These are phyloP conservation scores for Coregonus clupeaformis DNA, from an alignment of 2,113 vertebrate genomes.

Conservation along the genomic window DNA sequence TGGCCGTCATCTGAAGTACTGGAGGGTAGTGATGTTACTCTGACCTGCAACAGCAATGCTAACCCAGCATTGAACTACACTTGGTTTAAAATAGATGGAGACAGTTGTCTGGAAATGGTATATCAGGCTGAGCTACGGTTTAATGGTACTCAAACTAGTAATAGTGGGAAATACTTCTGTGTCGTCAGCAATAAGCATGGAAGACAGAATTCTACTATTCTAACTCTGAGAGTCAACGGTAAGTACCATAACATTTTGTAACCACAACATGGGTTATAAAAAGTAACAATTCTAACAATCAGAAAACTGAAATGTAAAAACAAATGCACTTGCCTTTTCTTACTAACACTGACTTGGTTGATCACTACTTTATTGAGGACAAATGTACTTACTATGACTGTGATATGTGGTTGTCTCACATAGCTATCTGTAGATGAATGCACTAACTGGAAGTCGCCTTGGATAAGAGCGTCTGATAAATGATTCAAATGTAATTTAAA, in stretches of 20 bases:
- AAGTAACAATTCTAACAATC: too few relatives aligned
- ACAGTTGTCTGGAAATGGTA: background rate
- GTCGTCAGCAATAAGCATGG: slow-evolving; percentile 34
- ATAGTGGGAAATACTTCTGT: slow-evolving; percentile 32
- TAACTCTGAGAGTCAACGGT: slow-evolving; percentile 20
- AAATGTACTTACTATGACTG: too few relatives aligned
- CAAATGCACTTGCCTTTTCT: too few relatives aligned
- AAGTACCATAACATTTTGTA: background rate
- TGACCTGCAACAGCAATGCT: slow-evolving; percentile 50
- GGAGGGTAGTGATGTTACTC: background rate
- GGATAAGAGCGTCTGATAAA: too few relatives aligned
- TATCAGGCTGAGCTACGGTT: background rate
- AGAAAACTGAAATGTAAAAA: too few relatives aligned
- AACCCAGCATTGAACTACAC: slow-evolving; percentile 41
- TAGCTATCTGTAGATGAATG: too few relatives aligned
- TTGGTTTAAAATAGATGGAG: slow-evolving; percentile 35
- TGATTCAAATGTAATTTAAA: too few relatives aligned
- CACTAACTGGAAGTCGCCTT: too few relatives aligned
- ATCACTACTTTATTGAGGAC: too few relatives aligned
- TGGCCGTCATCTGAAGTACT: slow-evolving; percentile 3
- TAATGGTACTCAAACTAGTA: background rate
- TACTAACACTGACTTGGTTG: too few relatives aligned
- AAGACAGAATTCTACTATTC: slow-evolving; percentile 37
- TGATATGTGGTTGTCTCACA: too few relatives aligned
- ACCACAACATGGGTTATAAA: background rate